These are phyloP conservation scores for Bujurquina vittata DNA, from an alignment of 2,113 vertebrate genomes.

Conservation along the genomic window DNA sequence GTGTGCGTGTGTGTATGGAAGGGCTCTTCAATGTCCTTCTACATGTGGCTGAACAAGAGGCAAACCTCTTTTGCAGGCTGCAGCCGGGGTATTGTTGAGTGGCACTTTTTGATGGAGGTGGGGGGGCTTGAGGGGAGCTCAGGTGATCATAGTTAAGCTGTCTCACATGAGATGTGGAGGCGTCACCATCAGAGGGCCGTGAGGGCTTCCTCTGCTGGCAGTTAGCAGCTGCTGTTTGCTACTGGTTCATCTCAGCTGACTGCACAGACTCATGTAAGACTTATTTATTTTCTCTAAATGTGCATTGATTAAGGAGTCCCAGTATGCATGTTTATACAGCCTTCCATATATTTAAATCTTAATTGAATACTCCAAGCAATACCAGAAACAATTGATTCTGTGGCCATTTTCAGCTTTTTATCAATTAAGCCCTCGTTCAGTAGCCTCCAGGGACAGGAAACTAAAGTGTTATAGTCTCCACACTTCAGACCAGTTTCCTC, in stretches of 20 bases:
- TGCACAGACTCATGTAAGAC: constrained; percentile 3
- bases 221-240: constrained; percentile 22
- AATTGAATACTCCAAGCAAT: constrained; percentile 36
- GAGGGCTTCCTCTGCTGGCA: constrained; percentile 12
- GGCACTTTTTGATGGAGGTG: constrained; percentile 12
- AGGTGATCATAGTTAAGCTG: constrained; percentile 76
- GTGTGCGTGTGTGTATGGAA: neutral
- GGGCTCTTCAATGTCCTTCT: constrained; percentile 36
- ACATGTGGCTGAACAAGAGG: constrained; percentile 36
- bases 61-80: constrained; percentile 27
- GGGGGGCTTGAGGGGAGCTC: constrained; percentile 35
- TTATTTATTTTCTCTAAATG: constrained; percentile 17
- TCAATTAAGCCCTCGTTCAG: constrained; percentile 44
- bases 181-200: constrained; percentile 27
- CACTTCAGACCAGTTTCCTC: constrained; percentile 25
- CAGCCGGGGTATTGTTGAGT: constrained; percentile 32
- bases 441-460: constrained; percentile 43
- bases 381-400: constrained; percentile 4
- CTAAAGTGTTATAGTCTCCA: constrained; percentile 8
- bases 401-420: constrained; percentile 13
- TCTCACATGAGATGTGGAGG: constrained; percentile 72
- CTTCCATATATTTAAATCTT: constrained; percentile 23
- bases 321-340: neutral
- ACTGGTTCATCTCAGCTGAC: constrained; percentile 48
- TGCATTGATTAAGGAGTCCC: constrained; percentile 24